Base-by-base conservation (phyloP, 2,888 invertebrate species). In the Cataglyphis rosenhaueri region DNA sequence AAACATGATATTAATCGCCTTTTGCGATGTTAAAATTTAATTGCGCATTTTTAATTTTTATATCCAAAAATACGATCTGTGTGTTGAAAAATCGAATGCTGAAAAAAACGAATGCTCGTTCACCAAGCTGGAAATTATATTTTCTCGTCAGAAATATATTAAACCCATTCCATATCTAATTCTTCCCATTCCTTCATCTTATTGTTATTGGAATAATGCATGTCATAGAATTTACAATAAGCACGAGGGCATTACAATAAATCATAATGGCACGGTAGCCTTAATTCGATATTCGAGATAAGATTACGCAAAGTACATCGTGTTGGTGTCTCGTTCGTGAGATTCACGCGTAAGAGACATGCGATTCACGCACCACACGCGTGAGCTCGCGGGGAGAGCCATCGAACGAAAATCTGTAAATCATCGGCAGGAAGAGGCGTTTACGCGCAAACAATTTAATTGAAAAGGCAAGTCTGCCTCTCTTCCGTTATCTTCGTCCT, bases 371-470 rank as follows among this genome's bases (percentile, higher is more conserved):
- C 74, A 73, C 78, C 68, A 44, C 73, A 82, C 65, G 82, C 75
- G 79, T 82, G 79, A 62, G 83, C 85, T 85, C 59, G 83, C 76
- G 59, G 81, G 75, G 41, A 81, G 76, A 82, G 25, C 65, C 82
- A 65, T 84, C 84, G 90, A 91, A 91, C 84, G 89, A 86, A 90
- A 89, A 90, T 88, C 87, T 89, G 91, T 91, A 92, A 91, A 91
- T 92, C 90, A 91, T 90, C 86, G 88, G 86, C 90, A 87, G 91
- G 88, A 91, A 90, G 89, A 91, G 90, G 91, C 89, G 90, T 90
- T 91, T 88, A 91, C 91, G 86, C 88, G 89, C 88, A 90, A 89
- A 91, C 91, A 88, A 92, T 91, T 91, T 92, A 91, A 92, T 92
- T 90, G 89, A 90, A 89, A 86, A 86, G 86, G 78, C 78, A 84